Conservation (phyloP, 2,888 invertebrate genomes). For the Platycnemis pennipes region DNA sequence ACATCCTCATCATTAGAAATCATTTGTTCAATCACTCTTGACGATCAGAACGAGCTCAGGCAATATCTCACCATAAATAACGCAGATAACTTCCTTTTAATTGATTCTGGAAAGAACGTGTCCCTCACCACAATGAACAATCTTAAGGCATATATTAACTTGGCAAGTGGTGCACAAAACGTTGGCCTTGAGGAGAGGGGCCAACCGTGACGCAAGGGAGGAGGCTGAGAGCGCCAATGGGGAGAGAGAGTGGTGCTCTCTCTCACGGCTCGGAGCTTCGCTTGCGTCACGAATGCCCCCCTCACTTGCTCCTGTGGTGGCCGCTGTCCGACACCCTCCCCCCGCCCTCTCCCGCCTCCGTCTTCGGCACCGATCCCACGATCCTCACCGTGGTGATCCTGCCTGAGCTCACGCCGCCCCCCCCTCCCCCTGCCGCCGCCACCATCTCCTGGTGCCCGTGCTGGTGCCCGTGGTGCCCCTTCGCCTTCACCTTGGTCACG, state of each 20-base stretch:
- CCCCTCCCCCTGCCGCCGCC: slow-evolving; percentile 70
- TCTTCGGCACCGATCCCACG: slow-evolving; percentile 90
- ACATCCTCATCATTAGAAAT: neutral
- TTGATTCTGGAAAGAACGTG: neutral
- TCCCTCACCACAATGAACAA: neutral
- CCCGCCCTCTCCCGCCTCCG: neutral
- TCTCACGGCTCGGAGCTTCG: neutral
- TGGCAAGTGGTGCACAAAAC: neutral
- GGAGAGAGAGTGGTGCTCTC: neutral
- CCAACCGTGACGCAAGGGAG: neutral
- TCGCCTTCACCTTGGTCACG: slow-evolving; percentile 61
- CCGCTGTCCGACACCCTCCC: neutral
- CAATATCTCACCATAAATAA: neutral
- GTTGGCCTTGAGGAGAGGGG: neutral
- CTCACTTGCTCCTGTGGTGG: slow-evolving; percentile 13
- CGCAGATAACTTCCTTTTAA: neutral
- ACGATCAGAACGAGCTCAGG: neutral
- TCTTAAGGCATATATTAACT: neutral
- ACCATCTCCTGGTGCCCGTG: slow-evolving; percentile 74
- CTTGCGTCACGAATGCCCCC: neutral
- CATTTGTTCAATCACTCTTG: neutral
- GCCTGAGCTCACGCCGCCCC: slow-evolving; percentile 70
- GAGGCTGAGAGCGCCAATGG: no score
- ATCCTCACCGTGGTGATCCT: slow-evolving; percentile 85
- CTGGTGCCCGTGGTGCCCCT: slow-evolving; percentile 74